These are phyloP conservation scores for Notamacropus eugenii DNA, from an alignment of 2,797 vertebrate species.

Conservation along the genomic window DNA sequence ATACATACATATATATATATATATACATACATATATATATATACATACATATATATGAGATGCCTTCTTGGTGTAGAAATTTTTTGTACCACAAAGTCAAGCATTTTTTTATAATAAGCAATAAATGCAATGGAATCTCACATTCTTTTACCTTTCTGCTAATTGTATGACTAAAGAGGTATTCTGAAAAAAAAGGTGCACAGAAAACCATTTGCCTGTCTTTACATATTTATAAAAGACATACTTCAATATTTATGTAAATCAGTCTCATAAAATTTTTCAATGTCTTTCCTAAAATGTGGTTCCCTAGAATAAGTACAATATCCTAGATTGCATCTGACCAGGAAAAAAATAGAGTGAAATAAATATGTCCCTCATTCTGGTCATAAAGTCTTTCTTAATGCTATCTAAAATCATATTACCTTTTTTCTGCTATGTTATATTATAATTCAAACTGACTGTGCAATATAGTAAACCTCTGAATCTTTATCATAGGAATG, in stretches of 20 bases:
- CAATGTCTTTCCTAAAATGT: neutral
- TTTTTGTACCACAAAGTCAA: neutral
- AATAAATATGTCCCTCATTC: neutral
- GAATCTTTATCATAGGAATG: neutral
- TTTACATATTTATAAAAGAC: neutral
- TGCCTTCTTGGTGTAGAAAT: neutral
- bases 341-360: neutral
- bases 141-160: neutral
- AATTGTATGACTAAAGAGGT: neutral
- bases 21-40: neutral
- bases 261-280: neutral
- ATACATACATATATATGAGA: neutral
- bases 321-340: neutral
- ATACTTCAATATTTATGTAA: neutral
- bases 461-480: neutral
- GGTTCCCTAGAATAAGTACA: neutral
- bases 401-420: neutral
- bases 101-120: neutral
- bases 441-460: neutral
- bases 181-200: neutral
- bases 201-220: neutral
- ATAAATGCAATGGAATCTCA: neutral
- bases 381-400: neutral
- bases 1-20: too few relatives aligned
- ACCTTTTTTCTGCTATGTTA: neutral